A percentile compares a stretch with the other conserved stretches of the same genome.
phyloP scores from a whole-genome alignment of 2,113 vertebrate species.

The Spea multiplicata region DNA sequence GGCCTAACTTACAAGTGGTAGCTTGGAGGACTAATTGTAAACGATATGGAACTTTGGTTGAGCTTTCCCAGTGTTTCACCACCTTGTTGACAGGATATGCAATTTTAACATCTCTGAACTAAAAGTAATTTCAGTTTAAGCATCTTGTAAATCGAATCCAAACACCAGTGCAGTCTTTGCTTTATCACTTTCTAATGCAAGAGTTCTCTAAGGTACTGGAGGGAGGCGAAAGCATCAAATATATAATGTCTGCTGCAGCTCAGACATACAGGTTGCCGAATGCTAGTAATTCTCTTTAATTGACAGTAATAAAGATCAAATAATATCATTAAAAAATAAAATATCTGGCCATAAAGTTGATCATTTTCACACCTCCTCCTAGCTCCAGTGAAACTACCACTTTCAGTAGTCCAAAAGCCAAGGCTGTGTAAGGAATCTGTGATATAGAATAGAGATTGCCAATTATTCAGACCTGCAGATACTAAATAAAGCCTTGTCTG shows the following conservation, averaged over 20 bases:
- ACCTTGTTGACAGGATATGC: background rate
- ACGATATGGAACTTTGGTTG: no score
- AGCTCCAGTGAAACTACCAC: background rate
- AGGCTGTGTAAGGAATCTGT: background rate
- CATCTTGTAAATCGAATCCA: conserved; percentile 22
- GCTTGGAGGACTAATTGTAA: no score
- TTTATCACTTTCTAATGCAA: background rate
- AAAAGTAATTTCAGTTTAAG: conserved; percentile 8
- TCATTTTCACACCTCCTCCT: background rate
- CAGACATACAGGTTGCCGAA: background rate
- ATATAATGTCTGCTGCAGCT: background rate
- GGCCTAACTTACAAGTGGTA: no score
- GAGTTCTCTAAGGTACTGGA: background rate
- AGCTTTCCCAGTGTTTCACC: no score
- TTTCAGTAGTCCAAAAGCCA: background rate
- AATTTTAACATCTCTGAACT: background rate
- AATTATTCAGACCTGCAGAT: background rate
- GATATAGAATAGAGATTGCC: conserved; percentile 1
- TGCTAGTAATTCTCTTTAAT: conserved; percentile 6
- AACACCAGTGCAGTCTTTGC: conserved; percentile 1
- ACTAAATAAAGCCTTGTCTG: background rate
- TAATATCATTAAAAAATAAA: conserved; percentile 25
- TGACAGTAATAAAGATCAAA: conserved; percentile 15
- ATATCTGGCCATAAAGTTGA: conserved; percentile 19
- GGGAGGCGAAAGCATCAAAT: background rate